These are phyloP conservation scores for Varecia variegata DNA, from an alignment of 2,797 vertebrate genomes.

Conservation along the genomic window DNA sequence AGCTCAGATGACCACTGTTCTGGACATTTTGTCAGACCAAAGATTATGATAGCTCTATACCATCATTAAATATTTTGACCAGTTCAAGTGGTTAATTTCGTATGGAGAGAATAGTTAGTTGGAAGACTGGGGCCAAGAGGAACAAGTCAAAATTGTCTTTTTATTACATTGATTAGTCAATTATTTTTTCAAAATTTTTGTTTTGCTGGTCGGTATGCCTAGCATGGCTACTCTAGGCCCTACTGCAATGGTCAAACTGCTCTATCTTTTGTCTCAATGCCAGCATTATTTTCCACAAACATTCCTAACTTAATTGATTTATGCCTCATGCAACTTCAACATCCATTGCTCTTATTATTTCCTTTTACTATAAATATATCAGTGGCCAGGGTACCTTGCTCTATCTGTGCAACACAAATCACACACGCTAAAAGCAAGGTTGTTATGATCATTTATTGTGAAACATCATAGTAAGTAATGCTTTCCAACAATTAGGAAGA, in stretches of 20 bases:
- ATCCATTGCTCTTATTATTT: background rate
- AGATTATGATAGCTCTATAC: background rate
- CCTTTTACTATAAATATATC: background rate
- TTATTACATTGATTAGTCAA: background rate
- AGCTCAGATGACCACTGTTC: background rate
- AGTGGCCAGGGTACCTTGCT: background rate
- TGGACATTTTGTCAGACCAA: background rate
- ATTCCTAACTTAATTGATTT: background rate
- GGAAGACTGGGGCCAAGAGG: background rate
- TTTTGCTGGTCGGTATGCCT: background rate
- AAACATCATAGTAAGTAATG: background rate
- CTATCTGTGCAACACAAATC: background rate
- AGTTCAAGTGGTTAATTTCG: background rate
- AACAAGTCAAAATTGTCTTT: background rate
- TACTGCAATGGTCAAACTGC: background rate
- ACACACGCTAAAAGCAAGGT: background rate
- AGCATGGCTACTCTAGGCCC: accelerated
- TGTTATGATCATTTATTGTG: background rate
- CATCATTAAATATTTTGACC: background rate
- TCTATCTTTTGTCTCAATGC: background rate
- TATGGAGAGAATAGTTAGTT: background rate
- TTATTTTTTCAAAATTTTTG: background rate
- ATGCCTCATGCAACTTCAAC: background rate
- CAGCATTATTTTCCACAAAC: background rate
- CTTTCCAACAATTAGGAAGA: background rate